A percentile compares a stretch with the other conserved stretches of the same genome.
phyloP scores from a whole-genome alignment of 2,888 invertebrate genomes.

The Caenorhabditis macrosperma region DNA sequence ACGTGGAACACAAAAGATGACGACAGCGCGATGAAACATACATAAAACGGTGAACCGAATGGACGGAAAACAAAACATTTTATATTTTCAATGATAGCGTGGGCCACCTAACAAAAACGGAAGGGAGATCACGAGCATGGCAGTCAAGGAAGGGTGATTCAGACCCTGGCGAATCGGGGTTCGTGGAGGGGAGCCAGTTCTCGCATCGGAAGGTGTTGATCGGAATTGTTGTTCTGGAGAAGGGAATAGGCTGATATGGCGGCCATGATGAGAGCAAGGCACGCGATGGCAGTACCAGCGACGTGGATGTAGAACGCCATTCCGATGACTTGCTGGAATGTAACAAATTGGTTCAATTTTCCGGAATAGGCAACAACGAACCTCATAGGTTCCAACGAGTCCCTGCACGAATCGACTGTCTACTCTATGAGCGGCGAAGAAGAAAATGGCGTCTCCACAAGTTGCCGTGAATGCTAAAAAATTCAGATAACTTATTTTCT shows the following conservation, averaged over 20 bases:
- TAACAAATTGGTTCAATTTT: too few relatives aligned
- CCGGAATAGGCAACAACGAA: too few relatives aligned
- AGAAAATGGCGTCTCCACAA: slow-evolving; percentile 75
- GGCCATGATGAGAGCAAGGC: slow-evolving; percentile 76
- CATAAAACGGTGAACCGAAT: neutral
- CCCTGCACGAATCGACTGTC: slow-evolving; percentile 79
- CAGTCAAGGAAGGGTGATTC: neutral
- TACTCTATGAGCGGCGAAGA: slow-evolving; percentile 79
- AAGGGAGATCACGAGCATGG: slow-evolving; percentile 45
- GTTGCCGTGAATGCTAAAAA: slow-evolving; percentile 64
- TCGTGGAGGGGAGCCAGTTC: slow-evolving; percentile 68
- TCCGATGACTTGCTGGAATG: slow-evolving; percentile 78
- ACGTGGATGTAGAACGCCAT: slow-evolving; percentile 78
- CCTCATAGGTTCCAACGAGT: slow-evolving; percentile 79
- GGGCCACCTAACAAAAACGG: slow-evolving; percentile 30
- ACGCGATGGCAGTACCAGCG: slow-evolving; percentile 71
- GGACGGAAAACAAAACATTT: slow-evolving; percentile 11
- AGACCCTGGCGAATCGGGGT: slow-evolving; percentile 54
- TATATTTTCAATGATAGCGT: slow-evolving; percentile 17
- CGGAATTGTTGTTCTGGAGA: slow-evolving; percentile 67
- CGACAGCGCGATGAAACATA: neutral
- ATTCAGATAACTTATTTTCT: neutral
- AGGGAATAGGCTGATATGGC: slow-evolving; percentile 76
- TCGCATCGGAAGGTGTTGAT: slow-evolving; percentile 64
- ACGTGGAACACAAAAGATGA: neutral